A percentile compares a stretch with the other conserved stretches of the same genome.
These are phyloP conservation scores for Aelia acuminata DNA, from an alignment of 2,888 invertebrate genomes.

Conservation along the genomic window DNA sequence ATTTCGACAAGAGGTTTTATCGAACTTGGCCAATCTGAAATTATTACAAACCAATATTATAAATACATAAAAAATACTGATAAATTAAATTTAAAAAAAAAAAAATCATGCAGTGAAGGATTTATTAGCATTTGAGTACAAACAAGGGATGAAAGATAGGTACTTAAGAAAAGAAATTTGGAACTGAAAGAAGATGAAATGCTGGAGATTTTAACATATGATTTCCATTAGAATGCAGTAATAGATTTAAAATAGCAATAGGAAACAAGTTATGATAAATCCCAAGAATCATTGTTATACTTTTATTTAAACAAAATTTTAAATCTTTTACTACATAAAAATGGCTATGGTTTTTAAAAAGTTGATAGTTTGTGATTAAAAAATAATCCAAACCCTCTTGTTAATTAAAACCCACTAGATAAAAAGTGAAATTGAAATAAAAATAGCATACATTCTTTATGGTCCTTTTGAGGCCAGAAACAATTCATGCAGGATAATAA, in stretches of 20 bases:
- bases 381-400: not conserved
- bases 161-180: not conserved
- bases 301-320: not conserved
- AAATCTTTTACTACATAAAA: not conserved
- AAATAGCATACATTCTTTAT: not conserved
- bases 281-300: not conserved
- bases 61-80: not conserved
- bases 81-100: not conserved
- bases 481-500: not conserved
- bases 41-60: not conserved
- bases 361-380: not conserved
- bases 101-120: not conserved
- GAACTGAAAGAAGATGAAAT: not conserved
- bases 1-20: conserved; percentile 57
- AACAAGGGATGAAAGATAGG: not conserved
- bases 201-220: not conserved
- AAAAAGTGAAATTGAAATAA: not conserved
- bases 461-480: not conserved
- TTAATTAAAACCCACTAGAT: not conserved
- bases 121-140: not conserved
- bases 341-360: not conserved
- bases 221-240: conserved; percentile 2
- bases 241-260: not conserved
- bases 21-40: conserved; percentile 54
- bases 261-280: not conserved